Base-by-base conservation (phyloP, 2,888 invertebrate genomes). In the Drosophila infuscata region DNA sequence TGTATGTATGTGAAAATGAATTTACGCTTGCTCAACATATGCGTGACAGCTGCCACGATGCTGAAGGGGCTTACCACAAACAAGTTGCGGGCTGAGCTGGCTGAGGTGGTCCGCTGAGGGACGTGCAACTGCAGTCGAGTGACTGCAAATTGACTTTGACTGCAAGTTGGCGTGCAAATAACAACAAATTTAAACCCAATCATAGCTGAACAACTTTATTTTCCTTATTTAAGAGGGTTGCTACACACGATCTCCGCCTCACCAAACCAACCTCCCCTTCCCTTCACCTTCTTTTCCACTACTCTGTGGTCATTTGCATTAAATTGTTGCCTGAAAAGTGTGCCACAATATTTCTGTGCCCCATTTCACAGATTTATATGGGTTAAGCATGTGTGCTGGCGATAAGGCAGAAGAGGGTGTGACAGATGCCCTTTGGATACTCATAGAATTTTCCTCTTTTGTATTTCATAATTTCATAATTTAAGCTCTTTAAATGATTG, bases 141-240 rank as follows among this genome's bases (percentile, higher is more conserved):
- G 76, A 80, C 80, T 80, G 80, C 66, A 71, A 80, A 79, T 80
- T 72, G 79, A 79, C 79, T 79, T 80, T 76, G 81, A 76, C 69
- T 76, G 66, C 72, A 49, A 80, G 76, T 72, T 79, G 76, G 63
- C 80, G 65, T 69, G 68, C 63, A 76, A 79, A 80, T 72, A 79
- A 67, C 72, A 79, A 70, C 81, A 76, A 80, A 72, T 64, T 65
- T 66, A 80, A 80, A 67, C 72, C 81, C 81, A 79, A 79, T 80
- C 81, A 79, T 80, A 58, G 54, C 58, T 64, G 63, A 70, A 80
- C 69, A 79, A 80, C 81, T 80, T 70, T 72, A 79, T 80, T 76
- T 79, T 70, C 49, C 3, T 25, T 25, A 64, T 68, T 65, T 62
- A 56, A 67, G 70, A 43, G 59, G 46, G 36, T 36, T 38, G 20